Conservation (phyloP, 2,888 invertebrate species). For the Julus scandinavius region DNA sequence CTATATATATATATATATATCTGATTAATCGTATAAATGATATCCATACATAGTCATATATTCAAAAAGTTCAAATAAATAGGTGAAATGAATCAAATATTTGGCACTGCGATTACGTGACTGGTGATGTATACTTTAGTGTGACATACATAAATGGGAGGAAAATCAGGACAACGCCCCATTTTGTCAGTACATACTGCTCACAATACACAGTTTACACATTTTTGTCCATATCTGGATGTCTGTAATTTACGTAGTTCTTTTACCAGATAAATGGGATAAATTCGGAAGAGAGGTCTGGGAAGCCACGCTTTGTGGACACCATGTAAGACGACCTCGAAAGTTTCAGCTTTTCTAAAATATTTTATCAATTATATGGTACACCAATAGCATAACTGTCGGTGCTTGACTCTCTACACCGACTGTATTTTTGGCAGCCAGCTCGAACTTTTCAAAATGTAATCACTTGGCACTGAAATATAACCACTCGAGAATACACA, state of each 20-base stretch:
- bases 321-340: not conserved
- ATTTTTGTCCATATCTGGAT: too few relatives aligned
- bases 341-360: not conserved
- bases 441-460: slow-evolving; percentile 11
- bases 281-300: not conserved
- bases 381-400: not conserved
- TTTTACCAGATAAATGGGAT: not conserved
- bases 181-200: not conserved
- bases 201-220: too few relatives aligned
- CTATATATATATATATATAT: too few relatives aligned
- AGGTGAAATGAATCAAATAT: too few relatives aligned
- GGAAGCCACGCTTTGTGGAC: not conserved
- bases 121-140: too few relatives aligned
- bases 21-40: too few relatives aligned
- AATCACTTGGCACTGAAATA: slow-evolving; percentile 8
- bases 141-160: too few relatives aligned
- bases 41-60: too few relatives aligned
- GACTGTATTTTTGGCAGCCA: not conserved
- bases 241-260: not conserved
- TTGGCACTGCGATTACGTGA: too few relatives aligned
- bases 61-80: too few relatives aligned
- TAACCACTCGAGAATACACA: not conserved
- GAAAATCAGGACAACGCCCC: too few relatives aligned
- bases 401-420: not conserved
- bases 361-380: not conserved